phyloP scores from a whole-genome alignment of 2,888 invertebrate species.

The Sphecodes monilicornis region DNA sequence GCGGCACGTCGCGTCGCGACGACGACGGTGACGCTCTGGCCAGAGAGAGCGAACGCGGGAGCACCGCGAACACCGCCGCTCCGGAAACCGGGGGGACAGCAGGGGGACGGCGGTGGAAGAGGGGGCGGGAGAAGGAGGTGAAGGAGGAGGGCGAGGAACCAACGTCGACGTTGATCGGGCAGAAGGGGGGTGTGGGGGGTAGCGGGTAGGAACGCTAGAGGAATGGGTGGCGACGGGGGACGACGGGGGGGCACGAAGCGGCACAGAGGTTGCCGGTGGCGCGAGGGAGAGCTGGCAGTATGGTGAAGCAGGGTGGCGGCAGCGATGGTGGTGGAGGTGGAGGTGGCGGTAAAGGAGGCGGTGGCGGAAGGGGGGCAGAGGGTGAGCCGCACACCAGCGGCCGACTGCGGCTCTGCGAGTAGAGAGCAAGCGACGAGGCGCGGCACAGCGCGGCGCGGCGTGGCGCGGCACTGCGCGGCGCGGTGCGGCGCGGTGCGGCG shows the following conservation, averaged over 20 bases:
- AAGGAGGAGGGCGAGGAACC: conserved; percentile 18
- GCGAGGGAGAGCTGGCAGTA: conserved; percentile 59
- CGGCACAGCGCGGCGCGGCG: conserved; percentile 51
- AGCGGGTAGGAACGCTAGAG: conserved; percentile 42
- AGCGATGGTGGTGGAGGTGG: conserved; percentile 28
- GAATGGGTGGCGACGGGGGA: conserved; percentile 19
- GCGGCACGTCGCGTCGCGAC: conserved; percentile 24
- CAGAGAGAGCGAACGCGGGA: conserved; percentile 46
- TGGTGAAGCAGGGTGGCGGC: conserved; percentile 54
- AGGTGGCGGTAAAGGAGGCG: conserved; percentile 34
- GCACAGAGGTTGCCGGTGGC: conserved; percentile 44
- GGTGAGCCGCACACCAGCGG: conserved; percentile 71
- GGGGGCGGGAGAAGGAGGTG: conserved; percentile 19
- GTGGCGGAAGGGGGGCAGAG: not conserved
- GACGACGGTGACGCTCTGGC: conserved; percentile 40
- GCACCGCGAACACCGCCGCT: conserved; percentile 13
- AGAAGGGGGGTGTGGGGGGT: conserved; percentile 57
- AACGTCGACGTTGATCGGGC: conserved; percentile 63
- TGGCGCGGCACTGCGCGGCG: conserved; percentile 56
- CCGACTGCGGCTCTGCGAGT: conserved; percentile 66
- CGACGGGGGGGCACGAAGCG: conserved; percentile 34
- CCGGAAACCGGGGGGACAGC: not conserved
- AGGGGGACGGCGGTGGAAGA: not conserved
- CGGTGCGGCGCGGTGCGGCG: conserved; percentile 61
- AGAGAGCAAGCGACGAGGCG: conserved; percentile 58